Conservation (phyloP, 2,113 vertebrate genomes). For the Elephantulus edwardii region DNA sequence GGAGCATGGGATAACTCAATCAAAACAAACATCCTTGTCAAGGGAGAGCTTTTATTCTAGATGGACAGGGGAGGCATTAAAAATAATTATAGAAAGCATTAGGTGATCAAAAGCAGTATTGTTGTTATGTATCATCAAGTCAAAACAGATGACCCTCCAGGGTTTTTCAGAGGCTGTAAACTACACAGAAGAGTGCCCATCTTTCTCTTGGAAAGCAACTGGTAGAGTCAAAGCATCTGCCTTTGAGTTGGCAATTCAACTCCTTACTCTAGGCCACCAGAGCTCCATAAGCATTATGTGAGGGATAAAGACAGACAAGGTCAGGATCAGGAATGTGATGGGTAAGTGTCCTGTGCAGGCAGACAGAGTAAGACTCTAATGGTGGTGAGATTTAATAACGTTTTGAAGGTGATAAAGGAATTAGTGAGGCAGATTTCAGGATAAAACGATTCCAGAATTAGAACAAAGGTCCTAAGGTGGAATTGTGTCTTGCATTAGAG, state of each 20-base stretch:
- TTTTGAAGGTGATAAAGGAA: neutral
- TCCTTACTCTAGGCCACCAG: too few relatives aligned
- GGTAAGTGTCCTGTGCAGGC: neutral
- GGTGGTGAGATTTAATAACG: neutral
- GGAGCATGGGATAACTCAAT: neutral
- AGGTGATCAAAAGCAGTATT: neutral
- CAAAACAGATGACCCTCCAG: too few relatives aligned
- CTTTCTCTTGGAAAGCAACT: too few relatives aligned
- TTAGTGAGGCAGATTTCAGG: neutral
- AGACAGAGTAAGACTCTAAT: neutral
- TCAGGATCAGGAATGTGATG: neutral
- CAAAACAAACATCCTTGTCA: conserved; percentile 11
- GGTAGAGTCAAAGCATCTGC: too few relatives aligned
- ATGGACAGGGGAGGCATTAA: neutral
- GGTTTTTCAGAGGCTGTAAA: too few relatives aligned
- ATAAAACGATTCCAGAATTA: neutral
- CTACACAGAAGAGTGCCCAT: too few relatives aligned
- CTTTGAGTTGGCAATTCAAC: too few relatives aligned
- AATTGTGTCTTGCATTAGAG: neutral
- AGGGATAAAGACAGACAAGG: neutral
- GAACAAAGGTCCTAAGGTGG: neutral
- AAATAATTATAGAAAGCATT: neutral
- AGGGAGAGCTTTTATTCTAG: neutral
- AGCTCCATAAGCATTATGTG: neutral
- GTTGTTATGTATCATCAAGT: too few relatives aligned